These are phyloP conservation scores for Bufotes viridis DNA, from an alignment of 2,797 vertebrate genomes.

Conservation along the genomic window DNA sequence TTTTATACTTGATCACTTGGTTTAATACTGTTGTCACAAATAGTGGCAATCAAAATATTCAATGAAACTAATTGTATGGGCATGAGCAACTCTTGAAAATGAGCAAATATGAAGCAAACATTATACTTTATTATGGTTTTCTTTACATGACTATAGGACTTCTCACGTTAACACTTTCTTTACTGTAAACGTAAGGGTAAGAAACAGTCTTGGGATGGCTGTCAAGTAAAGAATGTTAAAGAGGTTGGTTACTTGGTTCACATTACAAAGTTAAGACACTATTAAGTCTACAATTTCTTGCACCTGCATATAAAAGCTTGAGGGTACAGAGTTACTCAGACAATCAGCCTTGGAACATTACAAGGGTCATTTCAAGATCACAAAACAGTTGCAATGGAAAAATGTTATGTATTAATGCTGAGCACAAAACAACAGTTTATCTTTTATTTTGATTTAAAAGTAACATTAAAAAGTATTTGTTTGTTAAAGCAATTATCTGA, in stretches of 20 bases:
- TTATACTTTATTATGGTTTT: conserved; percentile 1
- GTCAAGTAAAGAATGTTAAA: conserved; percentile 69
- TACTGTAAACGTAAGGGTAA: conserved; percentile 61
- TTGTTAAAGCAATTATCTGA: background rate
- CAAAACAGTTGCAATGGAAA: conserved; percentile 35
- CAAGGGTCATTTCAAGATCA: conserved; percentile 62
- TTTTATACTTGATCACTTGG: background rate
- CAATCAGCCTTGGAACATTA: conserved; percentile 55
- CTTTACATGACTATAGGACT: conserved; percentile 60
- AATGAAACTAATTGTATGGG: background rate
- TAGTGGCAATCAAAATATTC: background rate
- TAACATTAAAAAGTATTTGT: background rate
- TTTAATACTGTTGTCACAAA: background rate
- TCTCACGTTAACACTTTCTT: conserved; percentile 66
- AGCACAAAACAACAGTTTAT: background rate
- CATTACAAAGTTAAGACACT: conserved; percentile 75
- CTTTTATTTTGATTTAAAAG: background rate
- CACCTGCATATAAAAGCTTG: conserved; percentile 72
- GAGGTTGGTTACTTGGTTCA: conserved; percentile 68
- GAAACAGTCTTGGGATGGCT: conserved; percentile 40
- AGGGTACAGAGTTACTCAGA: conserved; percentile 63
- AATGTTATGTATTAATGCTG: background rate
- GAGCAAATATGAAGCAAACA: background rate
- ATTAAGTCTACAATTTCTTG: conserved; percentile 71
- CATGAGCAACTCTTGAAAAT: background rate